These are phyloP conservation scores for Gambelia wislizenii DNA, from an alignment of 2,797 vertebrate species.

Conservation along the genomic window DNA sequence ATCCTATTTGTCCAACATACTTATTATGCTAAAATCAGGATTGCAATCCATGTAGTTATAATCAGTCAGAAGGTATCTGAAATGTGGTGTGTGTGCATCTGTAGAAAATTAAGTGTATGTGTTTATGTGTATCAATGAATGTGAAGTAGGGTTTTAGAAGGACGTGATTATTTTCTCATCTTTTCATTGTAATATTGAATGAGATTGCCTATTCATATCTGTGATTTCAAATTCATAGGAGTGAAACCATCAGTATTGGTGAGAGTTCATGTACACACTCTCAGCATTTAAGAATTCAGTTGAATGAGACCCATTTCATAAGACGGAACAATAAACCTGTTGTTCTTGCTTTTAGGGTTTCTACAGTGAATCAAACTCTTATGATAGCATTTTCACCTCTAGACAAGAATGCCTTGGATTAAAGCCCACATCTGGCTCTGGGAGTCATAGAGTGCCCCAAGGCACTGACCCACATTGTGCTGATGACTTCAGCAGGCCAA, in stretches of 20 bases:
- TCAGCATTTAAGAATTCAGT: constrained; percentile 31
- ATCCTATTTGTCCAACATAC: background rate
- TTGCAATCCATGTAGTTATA: constrained; percentile 3
- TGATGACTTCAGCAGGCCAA: constrained; percentile 21
- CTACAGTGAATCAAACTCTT: background rate
- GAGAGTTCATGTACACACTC: background rate
- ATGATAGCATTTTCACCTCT: constrained; percentile 37
- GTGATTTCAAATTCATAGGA: background rate
- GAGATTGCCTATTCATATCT: background rate
- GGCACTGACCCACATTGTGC: background rate
- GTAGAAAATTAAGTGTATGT: background rate
- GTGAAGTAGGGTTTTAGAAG: background rate
- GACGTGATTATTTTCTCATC: constrained; percentile 26
- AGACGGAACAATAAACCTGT: constrained; percentile 37
- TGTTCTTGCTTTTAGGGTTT: constrained; percentile 28
- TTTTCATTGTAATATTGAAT: constrained; percentile 24
- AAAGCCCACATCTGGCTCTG: constrained; percentile 20
- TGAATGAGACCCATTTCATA: background rate
- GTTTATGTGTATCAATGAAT: constrained; percentile 29
- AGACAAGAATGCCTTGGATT: constrained; percentile 17
- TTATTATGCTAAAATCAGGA: constrained; percentile 21
- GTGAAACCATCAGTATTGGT: constrained; percentile 18
- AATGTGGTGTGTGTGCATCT: constrained; percentile 11
- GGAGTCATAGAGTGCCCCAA: constrained; percentile 40
- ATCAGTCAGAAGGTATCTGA: background rate